These are phyloP conservation scores for Mythimna albipuncta DNA, from an alignment of 2,888 invertebrate species.

Conservation along the genomic window DNA sequence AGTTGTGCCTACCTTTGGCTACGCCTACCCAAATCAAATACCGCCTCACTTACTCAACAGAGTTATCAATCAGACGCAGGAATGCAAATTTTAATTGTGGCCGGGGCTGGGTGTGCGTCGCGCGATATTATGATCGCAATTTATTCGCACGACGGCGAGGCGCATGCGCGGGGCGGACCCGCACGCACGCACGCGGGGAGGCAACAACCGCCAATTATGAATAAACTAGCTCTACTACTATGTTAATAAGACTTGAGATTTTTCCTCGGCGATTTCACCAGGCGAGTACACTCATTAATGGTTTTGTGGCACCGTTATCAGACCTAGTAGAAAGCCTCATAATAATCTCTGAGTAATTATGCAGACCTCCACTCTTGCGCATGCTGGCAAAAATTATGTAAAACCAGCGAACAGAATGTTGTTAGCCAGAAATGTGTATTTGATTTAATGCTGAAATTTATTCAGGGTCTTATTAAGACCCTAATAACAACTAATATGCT, in stretches of 20 bases:
- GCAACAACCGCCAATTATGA: conserved; percentile 88
- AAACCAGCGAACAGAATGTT: conserved; percentile 1
- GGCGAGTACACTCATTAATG: conserved; percentile 85
- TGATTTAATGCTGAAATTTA: conserved; percentile 26
- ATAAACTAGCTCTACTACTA: conserved; percentile 89
- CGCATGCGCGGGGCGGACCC: conserved; percentile 76
- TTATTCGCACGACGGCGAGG: conserved; percentile 77
- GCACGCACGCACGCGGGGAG: conserved; percentile 76
- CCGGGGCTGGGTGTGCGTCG: conserved; percentile 77
- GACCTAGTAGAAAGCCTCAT: conserved; percentile 81
- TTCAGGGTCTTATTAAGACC: conserved; percentile 9
- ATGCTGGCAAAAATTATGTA: conserved; percentile 28
- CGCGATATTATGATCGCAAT: conserved; percentile 84
- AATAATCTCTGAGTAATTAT: conserved; percentile 67
- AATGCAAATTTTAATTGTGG: conserved; percentile 89
- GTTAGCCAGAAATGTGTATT: neutral
- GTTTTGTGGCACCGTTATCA: conserved; percentile 85
- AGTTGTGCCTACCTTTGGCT: conserved; percentile 48
- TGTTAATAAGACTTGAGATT: conserved; percentile 88
- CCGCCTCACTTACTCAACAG: conserved; percentile 82
- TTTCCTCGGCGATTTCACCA: conserved; percentile 88
- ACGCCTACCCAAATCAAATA: conserved; percentile 77
- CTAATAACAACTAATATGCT: conserved; percentile 19
- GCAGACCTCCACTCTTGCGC: conserved; percentile 52
- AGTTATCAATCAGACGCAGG: conserved; percentile 87